Percentiles rank a stretch among this genome's conserved stretches.
Evolutionary conservation across 2,113 vertebrate genomes (phyloP).

Genomic region (Tyrannus savana): DNA sequence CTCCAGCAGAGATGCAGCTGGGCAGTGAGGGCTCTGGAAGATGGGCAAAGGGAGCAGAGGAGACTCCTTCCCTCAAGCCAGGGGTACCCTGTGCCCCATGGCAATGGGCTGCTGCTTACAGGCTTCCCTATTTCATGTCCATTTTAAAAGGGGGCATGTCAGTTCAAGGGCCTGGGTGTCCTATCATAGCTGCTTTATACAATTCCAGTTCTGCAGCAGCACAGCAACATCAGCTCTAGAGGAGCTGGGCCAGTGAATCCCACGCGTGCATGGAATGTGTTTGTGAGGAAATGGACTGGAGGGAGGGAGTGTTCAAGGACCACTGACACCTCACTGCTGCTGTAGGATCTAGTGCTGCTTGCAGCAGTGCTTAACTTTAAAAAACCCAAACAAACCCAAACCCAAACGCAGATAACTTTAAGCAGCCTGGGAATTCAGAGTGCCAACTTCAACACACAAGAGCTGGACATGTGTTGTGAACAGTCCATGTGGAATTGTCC

Average conservation of each 20-base stretch:
- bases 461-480: neutral
- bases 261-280: neutral
- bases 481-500: neutral
- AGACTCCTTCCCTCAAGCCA: fast-evolving
- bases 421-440: neutral
- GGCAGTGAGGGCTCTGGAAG: fast-evolving
- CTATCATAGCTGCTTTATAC: neutral
- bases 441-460: fast-evolving
- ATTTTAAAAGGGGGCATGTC: neutral
- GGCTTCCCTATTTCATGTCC: neutral
- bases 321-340: neutral
- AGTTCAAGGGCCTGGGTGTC: neutral
- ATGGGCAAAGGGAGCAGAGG: fast-evolving
- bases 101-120: neutral
- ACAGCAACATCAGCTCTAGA: neutral
- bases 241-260: neutral
- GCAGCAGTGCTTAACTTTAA: neutral
- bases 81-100: neutral
- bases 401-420: neutral
- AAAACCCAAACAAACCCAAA: neutral
- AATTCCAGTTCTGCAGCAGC: neutral
- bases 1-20: neutral
- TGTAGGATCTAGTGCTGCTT: neutral
- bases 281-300: neutral
- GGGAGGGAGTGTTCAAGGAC: neutral